These are phyloP conservation scores for Anthoscopus minutus DNA, from an alignment of 2,113 vertebrate genomes.

Conservation along the genomic window DNA sequence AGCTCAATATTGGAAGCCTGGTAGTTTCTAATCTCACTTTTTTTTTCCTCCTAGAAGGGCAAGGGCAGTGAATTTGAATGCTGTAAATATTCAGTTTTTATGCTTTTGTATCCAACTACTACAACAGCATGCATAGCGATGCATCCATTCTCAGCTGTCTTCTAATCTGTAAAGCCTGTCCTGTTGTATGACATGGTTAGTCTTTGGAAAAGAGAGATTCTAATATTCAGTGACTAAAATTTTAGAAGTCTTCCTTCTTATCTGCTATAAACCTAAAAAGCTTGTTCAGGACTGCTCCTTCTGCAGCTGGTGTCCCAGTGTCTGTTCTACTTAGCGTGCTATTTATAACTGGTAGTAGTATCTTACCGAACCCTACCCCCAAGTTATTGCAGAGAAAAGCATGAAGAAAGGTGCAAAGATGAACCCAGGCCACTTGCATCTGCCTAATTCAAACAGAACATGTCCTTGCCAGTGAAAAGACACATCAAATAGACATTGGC, in stretches of 20 bases:
- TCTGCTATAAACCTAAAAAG: neutral
- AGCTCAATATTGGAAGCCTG: rapidly evolving
- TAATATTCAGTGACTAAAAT: neutral
- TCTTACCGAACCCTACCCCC: neutral
- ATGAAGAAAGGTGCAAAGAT: neutral
- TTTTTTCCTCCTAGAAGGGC: neutral
- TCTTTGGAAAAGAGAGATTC: neutral
- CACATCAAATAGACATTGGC: neutral
- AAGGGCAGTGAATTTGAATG: neutral
- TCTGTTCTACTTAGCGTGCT: neutral
- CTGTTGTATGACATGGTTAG: neutral
- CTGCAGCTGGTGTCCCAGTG: neutral
- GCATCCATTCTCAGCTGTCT: neutral
- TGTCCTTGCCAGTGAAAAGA: neutral
- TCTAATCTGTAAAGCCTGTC: neutral
- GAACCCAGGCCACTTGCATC: neutral
- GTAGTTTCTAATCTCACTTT: rapidly evolving
- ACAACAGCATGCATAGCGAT: neutral
- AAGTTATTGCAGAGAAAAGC: neutral
- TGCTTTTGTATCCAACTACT: neutral
- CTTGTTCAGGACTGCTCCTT: neutral
- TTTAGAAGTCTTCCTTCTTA: neutral
- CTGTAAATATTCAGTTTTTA: neutral
- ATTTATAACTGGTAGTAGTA: neutral
- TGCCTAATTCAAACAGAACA: neutral